Evolutionary conservation across 2,113 vertebrate genomes (phyloP).

Genomic region (Colistium nudipinnis): DNA sequence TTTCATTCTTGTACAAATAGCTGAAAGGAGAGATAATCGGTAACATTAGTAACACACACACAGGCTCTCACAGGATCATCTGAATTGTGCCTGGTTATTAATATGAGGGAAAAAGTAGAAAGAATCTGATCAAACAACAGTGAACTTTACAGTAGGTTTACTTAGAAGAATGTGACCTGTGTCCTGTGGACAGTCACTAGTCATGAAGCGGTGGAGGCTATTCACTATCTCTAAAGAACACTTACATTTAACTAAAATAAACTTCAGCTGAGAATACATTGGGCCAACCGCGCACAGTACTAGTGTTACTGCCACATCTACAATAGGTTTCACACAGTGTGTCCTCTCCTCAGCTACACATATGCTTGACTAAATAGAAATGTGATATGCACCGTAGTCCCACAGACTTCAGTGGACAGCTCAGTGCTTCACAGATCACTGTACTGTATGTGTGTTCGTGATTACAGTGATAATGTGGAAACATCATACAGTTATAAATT

Average conservation of each 20-base stretch:
- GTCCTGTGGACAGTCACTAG: neutral
- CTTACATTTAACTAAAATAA: neutral
- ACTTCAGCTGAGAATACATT: neutral
- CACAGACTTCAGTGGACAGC: neutral
- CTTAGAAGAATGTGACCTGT: neutral
- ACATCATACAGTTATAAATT: neutral
- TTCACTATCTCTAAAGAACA: neutral
- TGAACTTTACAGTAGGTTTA: neutral
- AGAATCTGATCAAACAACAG: constrained; percentile 8
- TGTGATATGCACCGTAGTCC: neutral
- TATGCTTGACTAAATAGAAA: neutral
- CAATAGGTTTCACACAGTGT: neutral
- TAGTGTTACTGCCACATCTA: neutral
- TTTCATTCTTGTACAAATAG: constrained; percentile 99
- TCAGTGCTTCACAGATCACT: neutral
- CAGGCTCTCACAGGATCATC: constrained; percentile 62
- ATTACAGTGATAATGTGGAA: neutral
- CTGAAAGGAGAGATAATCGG: constrained; percentile 96
- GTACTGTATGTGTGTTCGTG: neutral
- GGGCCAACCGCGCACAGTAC: neutral
- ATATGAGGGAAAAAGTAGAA: constrained; percentile 13
- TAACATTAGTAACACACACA: constrained; percentile 86
- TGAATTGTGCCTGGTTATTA: constrained; percentile 37
- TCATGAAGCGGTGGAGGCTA: neutral
- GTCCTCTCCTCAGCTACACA: neutral